phyloP scores from a whole-genome alignment of 2,888 invertebrate genomes.

The Junonia oenone region DNA sequence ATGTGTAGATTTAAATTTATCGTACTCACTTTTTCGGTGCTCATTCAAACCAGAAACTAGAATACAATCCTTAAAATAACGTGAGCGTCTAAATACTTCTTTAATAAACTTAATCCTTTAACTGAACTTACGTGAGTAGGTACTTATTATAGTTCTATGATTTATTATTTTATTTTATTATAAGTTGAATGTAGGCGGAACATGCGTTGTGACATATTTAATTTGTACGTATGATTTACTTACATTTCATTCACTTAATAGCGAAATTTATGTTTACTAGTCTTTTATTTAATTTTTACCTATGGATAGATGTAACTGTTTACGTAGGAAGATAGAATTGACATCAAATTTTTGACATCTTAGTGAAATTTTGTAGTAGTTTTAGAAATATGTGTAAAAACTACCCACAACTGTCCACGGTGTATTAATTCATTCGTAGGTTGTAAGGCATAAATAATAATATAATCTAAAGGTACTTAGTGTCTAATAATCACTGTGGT shows the following conservation, averaged over 20 bases:
- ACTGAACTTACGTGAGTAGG: not conserved
- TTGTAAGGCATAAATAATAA: not conserved
- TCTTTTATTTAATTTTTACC: not conserved
- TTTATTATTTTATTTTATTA: not conserved
- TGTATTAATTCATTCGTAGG: not conserved
- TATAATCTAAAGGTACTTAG: not conserved
- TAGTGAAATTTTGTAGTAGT: not conserved
- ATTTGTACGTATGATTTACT: not conserved
- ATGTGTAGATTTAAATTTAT: not conserved
- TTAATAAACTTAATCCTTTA: too few relatives aligned
- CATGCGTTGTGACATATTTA: slow-evolving; percentile 2
- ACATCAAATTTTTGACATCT: not conserved
- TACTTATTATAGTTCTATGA: not conserved
- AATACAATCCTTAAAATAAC: not conserved
- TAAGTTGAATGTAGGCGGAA: not conserved
- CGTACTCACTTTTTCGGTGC: not conserved
- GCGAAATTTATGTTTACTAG: not conserved
- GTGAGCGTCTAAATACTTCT: not conserved
- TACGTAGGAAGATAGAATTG: not conserved
- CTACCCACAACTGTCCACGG: not conserved
- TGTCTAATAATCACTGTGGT: not conserved
- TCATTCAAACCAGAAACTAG: not conserved
- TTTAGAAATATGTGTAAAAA: not conserved
- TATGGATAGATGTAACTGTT: not conserved
- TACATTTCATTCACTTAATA: not conserved